Evolutionary conservation across 2,797 vertebrate genomes (phyloP), one percentile per base, ranked within the genome.

Genomic region (Myotis findleyi): DNA sequence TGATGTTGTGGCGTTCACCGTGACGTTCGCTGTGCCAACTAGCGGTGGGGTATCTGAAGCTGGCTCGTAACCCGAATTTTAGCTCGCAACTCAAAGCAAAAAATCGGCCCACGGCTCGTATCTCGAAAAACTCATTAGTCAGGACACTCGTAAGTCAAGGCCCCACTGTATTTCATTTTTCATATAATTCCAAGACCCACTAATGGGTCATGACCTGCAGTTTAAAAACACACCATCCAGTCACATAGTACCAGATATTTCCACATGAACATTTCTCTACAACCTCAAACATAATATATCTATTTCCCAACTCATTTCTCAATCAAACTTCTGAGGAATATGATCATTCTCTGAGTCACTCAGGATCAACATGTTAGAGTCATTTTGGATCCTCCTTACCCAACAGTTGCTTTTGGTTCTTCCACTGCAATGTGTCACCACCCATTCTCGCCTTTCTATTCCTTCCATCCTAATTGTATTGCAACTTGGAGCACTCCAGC

Each of bases 301-400:
- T 49, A 44, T 93, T 95, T 95, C 84, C 68, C 62, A 94, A 81
- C 21, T 72, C 53, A 75, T 91, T 96, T 93, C 72, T 86, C 85
- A 95, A 94, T 23, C 23, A 33, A 53, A 84, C 2, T 14, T 77
- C 62, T 53, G 89, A 94, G 55, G 27, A 95, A 49, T 73, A 68
- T 33, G 59, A 44, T 27, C 33, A 73, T 59, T 59, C 82, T 77
- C 69, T 94, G 76, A 87, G 86, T 93, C 91, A 95, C 62, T 82
- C 21, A n/a, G 27, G 68, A 93, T 62, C 80, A 95, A 64, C 10
- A 20, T n/a, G 25, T 23, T 68, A 2, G 81, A 76, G 66, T 84
- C 14, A 66, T 41, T 86, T 25, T 13, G 77, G 72, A 93, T 41
- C 18, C 6, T 94, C 38, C 33, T 93, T 53, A 82, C 7, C 9